Base-by-base conservation (phyloP, 1,140 invertebrate genomes). In the Dendrolimus kikuchii region DNA sequence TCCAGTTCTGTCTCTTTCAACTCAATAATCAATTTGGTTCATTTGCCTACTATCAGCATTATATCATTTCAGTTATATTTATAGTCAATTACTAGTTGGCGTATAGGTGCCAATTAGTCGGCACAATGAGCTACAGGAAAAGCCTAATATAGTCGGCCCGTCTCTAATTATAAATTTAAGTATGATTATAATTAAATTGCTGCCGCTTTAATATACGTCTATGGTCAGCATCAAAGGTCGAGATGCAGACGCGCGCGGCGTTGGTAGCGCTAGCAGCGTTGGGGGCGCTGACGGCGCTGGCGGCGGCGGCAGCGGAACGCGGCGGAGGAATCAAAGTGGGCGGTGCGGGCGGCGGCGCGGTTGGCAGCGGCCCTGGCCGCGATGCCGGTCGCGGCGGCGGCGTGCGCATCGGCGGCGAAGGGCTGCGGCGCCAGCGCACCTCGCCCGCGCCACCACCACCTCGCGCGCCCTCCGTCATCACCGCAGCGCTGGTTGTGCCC, bases 401-500 rank as follows among this genome's bases (percentile, higher is more conserved):
- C 38, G 80, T 86, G 56, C 73, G 78, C 62, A 50, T 81, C 66
- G 67, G 83, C 62, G 71, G 74, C 59, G 71, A 88, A 63, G 63
- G 85, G 61, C 48, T 86, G 73, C 74, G 88, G 57, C 66, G 88
- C 57, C 78, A 64, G 71, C 88, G 71, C 59, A 88, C 71, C 59
- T 88, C 64, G 40, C 81, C 73, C 68, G 88, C 69, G 9, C 76
- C 71, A 57, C 77, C 69, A 47, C 72, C 71, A 38, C 81, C 73
- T n/a, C 79, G 74, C 51, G 71, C 70, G n/a, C 81, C 81, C 43
- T 77, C 81, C 8, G 71, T 77, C 58, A 82, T 86, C 68, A 81
- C 79, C 51, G 91, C 94, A 58, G 93, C 93, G 42, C 89, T 94
- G 66, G 90, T 94, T 50, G 90, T 95, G 60, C 94, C 94, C 2